Conservation (phyloP, 2,888 invertebrate genomes). For the Rhagonycha lutea region DNA sequence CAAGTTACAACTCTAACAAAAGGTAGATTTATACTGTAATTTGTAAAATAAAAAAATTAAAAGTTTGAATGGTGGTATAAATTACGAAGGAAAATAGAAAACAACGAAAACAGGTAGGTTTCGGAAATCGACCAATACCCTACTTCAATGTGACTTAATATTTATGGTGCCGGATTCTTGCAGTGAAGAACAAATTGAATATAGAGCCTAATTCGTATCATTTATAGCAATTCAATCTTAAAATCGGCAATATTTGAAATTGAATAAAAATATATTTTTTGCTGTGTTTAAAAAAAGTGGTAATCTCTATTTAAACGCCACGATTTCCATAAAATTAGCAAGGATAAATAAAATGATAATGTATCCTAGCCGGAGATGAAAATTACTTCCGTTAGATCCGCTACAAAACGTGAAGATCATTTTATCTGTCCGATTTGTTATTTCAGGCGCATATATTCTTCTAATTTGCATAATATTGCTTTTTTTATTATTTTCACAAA, state of each 20-base stretch:
- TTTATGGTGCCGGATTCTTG: constrained; percentile 39
- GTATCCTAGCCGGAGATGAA: constrained; percentile 7
- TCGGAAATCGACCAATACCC: constrained; percentile 40
- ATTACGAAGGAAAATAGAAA: constrained; percentile 38
- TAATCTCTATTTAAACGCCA: background rate
- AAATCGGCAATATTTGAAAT: background rate
- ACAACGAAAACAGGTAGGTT: constrained; percentile 41
- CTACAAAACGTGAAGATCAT: constrained; percentile 7
- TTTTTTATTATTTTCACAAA: background rate
- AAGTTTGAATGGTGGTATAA: constrained; percentile 29
- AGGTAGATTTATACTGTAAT: constrained; percentile 59
- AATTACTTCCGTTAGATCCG: constrained; percentile 10
- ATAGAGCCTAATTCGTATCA: constrained; percentile 32
- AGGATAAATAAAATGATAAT: background rate
- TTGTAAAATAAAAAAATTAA: constrained; percentile 42
- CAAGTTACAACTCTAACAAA: constrained; percentile 58
- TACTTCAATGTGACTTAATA: constrained; percentile 42
- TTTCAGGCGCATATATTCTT: constrained; percentile 17
- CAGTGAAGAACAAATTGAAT: constrained; percentile 40
- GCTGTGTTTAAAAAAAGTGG: background rate
- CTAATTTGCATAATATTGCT: background rate
- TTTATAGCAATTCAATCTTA: background rate
- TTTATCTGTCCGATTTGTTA: constrained; percentile 23
- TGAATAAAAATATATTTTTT: background rate
- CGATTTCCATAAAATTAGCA: constrained; percentile 14